These are phyloP conservation scores for Trididemnum nubilum DNA, from an alignment of 23 tunicate species.

Conservation along the genomic window DNA sequence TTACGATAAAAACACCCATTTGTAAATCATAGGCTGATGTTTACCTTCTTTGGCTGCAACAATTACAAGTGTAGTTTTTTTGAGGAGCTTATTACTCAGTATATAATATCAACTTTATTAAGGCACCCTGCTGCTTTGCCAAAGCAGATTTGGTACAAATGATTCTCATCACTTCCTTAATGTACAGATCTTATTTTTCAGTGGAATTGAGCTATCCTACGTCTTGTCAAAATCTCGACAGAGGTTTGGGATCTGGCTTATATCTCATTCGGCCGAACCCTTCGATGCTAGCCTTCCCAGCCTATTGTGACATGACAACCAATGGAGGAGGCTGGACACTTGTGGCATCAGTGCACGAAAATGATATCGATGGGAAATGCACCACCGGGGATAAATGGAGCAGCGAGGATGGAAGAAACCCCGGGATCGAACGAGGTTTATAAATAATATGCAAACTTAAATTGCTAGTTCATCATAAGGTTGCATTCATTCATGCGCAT, in stretches of 20 bases:
- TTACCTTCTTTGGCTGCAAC: too few relatives aligned
- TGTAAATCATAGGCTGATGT: too few relatives aligned
- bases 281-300: conserved; percentile 26
- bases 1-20: too few relatives aligned
- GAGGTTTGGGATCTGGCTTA: background rate
- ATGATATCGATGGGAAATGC: conserved; percentile 39
- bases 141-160: too few relatives aligned
- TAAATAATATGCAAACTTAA: too few relatives aligned
- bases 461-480: too few relatives aligned
- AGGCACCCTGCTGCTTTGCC: too few relatives aligned
- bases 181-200: conserved; percentile 5
- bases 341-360: conserved; percentile 44
- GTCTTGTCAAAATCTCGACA: background rate
- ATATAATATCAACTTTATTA: too few relatives aligned
- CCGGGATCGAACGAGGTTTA: background rate
- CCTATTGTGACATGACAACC: conserved; percentile 39
- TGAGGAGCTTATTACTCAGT: too few relatives aligned
- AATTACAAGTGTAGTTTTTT: too few relatives aligned
- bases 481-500: too few relatives aligned
- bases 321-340: conserved; percentile 47
- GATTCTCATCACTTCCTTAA: too few relatives aligned
- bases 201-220: background rate
- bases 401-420: conserved; percentile 28
- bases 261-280: conserved; percentile 9
- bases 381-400: conserved; percentile 46